Base-by-base conservation (phyloP, 2,797 vertebrate genomes). In the Cercopithecus hamlyni region DNA sequence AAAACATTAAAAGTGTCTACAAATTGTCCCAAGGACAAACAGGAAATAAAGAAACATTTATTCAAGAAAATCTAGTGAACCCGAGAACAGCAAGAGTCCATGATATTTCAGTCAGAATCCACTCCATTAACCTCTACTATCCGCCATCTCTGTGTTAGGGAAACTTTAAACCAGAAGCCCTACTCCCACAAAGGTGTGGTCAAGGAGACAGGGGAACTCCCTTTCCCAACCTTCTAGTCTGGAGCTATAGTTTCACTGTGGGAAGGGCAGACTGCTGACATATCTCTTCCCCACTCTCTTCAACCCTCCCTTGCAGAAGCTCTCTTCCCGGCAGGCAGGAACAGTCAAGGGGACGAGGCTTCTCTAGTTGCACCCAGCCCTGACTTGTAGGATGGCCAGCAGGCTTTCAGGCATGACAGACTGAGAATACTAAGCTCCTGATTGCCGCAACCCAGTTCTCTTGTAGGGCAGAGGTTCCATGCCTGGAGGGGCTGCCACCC, bases 31-130 rank as follows among this genome's bases (percentile, higher is more conserved):
- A 67, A 67, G 20, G 6, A 12, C 14, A 41, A 30, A 73, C 1
- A 55, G 26, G 22, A 75, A 87, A 4, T 76, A 20, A 8, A 85
- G 61, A 90, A 88, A 45, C 6, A 33, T 10, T 52, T 7, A 84
- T 22, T 80, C 45, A 58, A 70, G 43, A 94, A 95, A 85, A 88
- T 91, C 45, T 58, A n/a, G 19, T 61, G 33, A 80, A 22, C 36
- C 24, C 81, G 20, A 77, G 43, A 96, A 82, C 10, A 95, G 1
- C 17, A 86, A 79, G 4, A 73, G 57, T 52, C 33, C 45, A 41
- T 27, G 9, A 2, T 57, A 86, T 67, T 80, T 92, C 15, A 36
- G 11, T 7, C 14, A 13, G 9, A 86, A 5, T n/a, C 45, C 6
- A 36, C 8, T 22, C 64, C 7, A 9, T 24, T 77, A 9, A 43